Conservation (phyloP, 1,140 invertebrate species). For the Sesamia nonagrioides region DNA sequence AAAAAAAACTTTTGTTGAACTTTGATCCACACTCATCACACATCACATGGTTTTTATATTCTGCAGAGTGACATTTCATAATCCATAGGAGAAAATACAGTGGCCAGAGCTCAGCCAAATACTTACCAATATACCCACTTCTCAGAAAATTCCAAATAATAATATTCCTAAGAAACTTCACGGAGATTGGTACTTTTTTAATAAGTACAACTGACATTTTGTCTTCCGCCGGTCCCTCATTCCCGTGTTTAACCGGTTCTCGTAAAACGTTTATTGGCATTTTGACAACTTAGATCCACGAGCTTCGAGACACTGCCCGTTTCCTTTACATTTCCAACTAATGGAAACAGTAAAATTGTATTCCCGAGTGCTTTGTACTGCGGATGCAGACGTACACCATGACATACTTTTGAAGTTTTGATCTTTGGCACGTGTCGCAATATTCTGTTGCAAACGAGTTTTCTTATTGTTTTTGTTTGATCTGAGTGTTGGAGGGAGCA, state of each 20-base stretch:
- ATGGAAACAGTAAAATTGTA: constrained; percentile 27
- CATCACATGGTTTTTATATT: too few relatives aligned
- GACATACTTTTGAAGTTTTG: background rate
- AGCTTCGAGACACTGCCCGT: constrained; percentile 13
- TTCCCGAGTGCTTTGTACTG: background rate
- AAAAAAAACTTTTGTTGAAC: too few relatives aligned
- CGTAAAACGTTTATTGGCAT: constrained; percentile 46
- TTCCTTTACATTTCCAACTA: constrained; percentile 31
- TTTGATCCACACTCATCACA: too few relatives aligned
- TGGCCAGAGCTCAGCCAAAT: too few relatives aligned
- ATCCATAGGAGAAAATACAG: too few relatives aligned
- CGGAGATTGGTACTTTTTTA: constrained; percentile 8
- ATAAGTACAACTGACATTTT: constrained; percentile 28
- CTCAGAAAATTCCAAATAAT: background rate
- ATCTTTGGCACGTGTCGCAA: background rate
- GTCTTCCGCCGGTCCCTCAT: constrained; percentile 10
- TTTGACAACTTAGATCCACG: constrained; percentile 40
- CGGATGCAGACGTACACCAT: background rate
- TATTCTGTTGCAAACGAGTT: background rate
- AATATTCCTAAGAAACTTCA: background rate
- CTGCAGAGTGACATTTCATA: too few relatives aligned
- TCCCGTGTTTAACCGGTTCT: constrained; percentile 24
- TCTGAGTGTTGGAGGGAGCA: too few relatives aligned
- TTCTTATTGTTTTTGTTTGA: background rate
- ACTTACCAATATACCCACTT: too few relatives aligned